Base-by-base conservation (phyloP, 2,888 invertebrate species). In the Rotaria socialis region DNA sequence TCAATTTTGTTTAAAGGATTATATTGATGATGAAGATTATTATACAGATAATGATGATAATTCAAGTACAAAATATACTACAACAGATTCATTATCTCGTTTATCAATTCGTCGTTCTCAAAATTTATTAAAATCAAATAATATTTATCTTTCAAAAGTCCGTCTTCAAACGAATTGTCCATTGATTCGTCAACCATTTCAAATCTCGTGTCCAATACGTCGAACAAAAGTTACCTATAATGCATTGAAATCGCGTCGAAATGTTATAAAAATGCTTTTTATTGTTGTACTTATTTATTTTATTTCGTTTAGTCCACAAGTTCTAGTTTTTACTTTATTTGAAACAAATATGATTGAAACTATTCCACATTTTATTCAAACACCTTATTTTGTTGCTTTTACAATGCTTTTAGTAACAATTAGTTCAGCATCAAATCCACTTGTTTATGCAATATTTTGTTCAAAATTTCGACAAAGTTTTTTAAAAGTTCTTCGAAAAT, bases 211-310 rank as follows among this genome's bases (percentile, higher is more conserved):
- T 35, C 16, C 35, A 41, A 67, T 19, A 67, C 67, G 35, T 67
- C 67, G 67, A 67, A 67, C 67, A 67, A 67, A 35, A 35, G 16
- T 67, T 19, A 67, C 67, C 10, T 67, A 67, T 67, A 47, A 47
- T 47, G 80, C 80, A 47, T 80, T 80, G n/a, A 80, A 47, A 80
- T 43, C 47, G n/a, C 80, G 80, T 80, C 80, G 80, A 47, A 80
- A 22, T 80, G 80, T 80, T 43, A 80, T 80, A 24, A 80, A 80
- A 80, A 80, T 80, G 80, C 47, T 80, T n/a, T 24, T 80, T 80
- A n/a, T 80, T 16, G 80, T 80, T n/a, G 47, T 80, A 24, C 24
- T 80, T n/a, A 80, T 80, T 47, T 80, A 80, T 80, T 80, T 80
- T 47, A 80, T 80, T 2, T 80, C 80, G 10, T 80, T 80, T n/a